phyloP scores from a whole-genome alignment of 1,140 invertebrate genomes.

The Sitobion miscanthi region DNA sequence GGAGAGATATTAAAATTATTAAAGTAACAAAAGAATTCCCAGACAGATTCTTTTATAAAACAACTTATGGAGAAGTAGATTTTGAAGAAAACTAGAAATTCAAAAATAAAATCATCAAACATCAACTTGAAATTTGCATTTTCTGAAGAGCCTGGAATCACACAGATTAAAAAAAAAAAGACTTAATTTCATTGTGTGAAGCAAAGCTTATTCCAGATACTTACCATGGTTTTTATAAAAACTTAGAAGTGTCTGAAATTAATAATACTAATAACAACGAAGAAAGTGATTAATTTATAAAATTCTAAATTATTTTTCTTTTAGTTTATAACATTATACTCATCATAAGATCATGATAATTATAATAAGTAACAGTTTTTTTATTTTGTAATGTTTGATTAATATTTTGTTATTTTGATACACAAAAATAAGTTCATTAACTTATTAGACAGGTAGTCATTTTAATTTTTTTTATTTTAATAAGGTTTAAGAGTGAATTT shows the following conservation, averaged over 20 bases:
- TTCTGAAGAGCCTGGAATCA: constrained; percentile 10
- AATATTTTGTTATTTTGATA: constrained; percentile 1
- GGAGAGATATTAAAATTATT: too few species aligned
- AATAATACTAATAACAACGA: constrained; percentile 21
- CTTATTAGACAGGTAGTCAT: constrained; percentile 14
- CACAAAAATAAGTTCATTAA: background rate
- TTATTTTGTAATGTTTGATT: background rate
- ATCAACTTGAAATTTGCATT: constrained; percentile 5
- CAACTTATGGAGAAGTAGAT: too few species aligned
- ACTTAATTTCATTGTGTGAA: constrained; percentile 19
- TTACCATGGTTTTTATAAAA: constrained; percentile 9
- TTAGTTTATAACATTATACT: background rate
- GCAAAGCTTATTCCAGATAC: constrained; percentile 18
- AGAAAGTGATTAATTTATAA: constrained; percentile 30
- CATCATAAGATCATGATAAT: background rate
- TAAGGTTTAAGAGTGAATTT: too few species aligned
- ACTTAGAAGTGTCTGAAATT: constrained; percentile 1
- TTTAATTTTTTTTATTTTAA: too few species aligned
- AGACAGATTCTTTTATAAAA: too few species aligned
- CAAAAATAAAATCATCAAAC: too few species aligned
- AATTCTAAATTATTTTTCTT: background rate
- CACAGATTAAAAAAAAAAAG: constrained; percentile 31
- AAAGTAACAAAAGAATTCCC: too few species aligned
- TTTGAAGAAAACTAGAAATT: too few species aligned
- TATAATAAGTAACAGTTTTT: background rate